phyloP scores from a whole-genome alignment of 1,140 invertebrate genomes.

The Cydia strobilella region DNA sequence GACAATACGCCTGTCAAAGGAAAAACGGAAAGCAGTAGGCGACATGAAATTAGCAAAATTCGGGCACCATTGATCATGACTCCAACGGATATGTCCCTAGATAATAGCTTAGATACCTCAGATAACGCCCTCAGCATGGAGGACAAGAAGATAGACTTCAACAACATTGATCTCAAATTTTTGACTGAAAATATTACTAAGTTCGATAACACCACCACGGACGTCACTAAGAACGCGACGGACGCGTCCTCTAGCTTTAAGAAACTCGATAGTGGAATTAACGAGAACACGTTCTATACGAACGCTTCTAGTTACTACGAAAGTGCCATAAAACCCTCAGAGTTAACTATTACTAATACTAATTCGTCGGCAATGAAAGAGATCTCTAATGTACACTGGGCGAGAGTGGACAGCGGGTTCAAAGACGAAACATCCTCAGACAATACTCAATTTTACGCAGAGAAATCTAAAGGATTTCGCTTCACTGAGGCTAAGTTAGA shows the following conservation, averaged over 20 bases:
- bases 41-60: conserved; percentile 73
- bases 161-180: conserved; percentile 74
- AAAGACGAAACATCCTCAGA: conserved; percentile 74
- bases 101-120: conserved; percentile 70
- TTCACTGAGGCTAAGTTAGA: conserved; percentile 60
- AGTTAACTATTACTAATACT: conserved; percentile 67
- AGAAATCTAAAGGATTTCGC: conserved; percentile 45
- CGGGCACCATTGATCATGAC: conserved; percentile 49
- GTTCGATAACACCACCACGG: conserved; percentile 51
- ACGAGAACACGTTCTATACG: conserved; percentile 69
- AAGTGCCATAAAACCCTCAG: conserved; percentile 75
- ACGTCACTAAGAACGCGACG: conserved; percentile 46
- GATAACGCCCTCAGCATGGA: conserved; percentile 65
- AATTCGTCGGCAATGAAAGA: conserved; percentile 66
- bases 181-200: conserved; percentile 66
- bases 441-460: conserved; percentile 62
- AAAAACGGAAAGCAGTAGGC: conserved; percentile 56
- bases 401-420: conserved; percentile 75
- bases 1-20: conserved; percentile 68
- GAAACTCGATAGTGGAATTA: conserved; percentile 75
- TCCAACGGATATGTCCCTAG: conserved; percentile 70
- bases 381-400: conserved; percentile 73
- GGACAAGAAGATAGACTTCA: conserved; percentile 73
- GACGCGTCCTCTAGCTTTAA: conserved; percentile 66
- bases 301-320: conserved; percentile 74